Evolutionary conservation across 2,888 invertebrate genomes (phyloP).

Genomic region (Germaria angustata): DNA sequence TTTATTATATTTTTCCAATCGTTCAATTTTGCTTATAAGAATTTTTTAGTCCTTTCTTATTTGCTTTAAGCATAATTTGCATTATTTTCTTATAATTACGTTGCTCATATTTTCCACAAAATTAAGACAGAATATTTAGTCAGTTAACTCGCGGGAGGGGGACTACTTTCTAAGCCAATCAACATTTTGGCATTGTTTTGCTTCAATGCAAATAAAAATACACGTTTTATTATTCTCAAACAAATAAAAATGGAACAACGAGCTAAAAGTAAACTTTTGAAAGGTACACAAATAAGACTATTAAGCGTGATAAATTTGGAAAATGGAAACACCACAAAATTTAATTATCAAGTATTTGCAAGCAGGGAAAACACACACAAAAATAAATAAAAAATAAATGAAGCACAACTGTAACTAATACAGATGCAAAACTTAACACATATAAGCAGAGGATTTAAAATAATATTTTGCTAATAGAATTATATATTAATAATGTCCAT

Average conservation of each 20-base stretch:
- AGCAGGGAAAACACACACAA: not conserved
- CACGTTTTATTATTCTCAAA: not conserved
- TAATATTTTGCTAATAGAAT: no score
- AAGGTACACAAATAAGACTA: constrained; percentile 14
- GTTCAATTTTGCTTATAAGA: not conserved
- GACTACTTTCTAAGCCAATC: not conserved
- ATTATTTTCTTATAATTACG: not conserved
- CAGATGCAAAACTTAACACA: no score
- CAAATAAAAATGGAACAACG: not conserved
- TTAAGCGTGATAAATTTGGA: constrained; percentile 30
- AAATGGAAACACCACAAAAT: constrained; percentile 16
- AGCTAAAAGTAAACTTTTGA: not conserved
- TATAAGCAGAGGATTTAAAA: no score
- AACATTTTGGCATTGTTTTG: constrained; percentile 4
- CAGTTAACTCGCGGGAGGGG: not conserved
- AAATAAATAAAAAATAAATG: no score
- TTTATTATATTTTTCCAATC: not conserved
- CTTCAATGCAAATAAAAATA: not conserved
- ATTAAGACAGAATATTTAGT: not conserved
- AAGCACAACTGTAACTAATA: no score
- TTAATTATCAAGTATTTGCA: constrained; percentile 29
- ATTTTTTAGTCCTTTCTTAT: not conserved
- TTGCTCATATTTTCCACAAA: not conserved
- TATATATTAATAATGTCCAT: no score
- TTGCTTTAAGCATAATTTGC: not conserved